These are phyloP conservation scores for Resseliella maxima DNA, from an alignment of 2,888 invertebrate species.

Conservation along the genomic window DNA sequence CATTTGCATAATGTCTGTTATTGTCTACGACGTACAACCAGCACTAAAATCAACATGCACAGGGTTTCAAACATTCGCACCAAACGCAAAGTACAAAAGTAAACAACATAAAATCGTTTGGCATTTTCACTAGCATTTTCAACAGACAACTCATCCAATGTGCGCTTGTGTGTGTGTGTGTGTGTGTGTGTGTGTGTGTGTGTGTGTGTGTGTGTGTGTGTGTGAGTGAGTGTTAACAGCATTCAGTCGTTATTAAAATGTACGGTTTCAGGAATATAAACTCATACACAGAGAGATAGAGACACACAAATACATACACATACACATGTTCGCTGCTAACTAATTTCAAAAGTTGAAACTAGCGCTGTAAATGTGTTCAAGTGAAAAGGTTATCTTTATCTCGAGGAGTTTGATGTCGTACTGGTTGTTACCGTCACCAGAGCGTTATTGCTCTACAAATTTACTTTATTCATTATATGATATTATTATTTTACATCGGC, in stretches of 20 bases:
- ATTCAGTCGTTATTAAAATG: background rate
- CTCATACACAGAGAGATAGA: background rate
- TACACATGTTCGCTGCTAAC: background rate
- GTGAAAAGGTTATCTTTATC: constrained; percentile 53
- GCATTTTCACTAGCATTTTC: constrained; percentile 6
- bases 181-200: background rate
- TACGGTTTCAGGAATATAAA: constrained; percentile 5
- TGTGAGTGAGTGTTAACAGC: background rate
- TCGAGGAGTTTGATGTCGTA: background rate
- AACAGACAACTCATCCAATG: background rate
- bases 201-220: background rate
- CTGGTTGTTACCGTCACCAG: background rate
- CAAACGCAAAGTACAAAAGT: constrained; percentile 42
- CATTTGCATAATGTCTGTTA: constrained; percentile 25
- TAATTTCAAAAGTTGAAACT: constrained; percentile 52
- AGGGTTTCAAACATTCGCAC: constrained; percentile 22
- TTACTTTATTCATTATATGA: constrained; percentile 46
- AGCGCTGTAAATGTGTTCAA: constrained; percentile 55
- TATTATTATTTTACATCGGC: constrained; percentile 52
- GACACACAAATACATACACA: background rate
- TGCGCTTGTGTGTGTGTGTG: no score
- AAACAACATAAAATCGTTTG: constrained; percentile 21
- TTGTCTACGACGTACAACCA: background rate
- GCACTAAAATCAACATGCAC: background rate
- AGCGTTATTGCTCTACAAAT: constrained; percentile 50